Evolutionary conservation across 2,888 invertebrate genomes (phyloP), one percentile per base, ranked within the genome.

Genomic region (Trissoscelio sp.): DNA sequence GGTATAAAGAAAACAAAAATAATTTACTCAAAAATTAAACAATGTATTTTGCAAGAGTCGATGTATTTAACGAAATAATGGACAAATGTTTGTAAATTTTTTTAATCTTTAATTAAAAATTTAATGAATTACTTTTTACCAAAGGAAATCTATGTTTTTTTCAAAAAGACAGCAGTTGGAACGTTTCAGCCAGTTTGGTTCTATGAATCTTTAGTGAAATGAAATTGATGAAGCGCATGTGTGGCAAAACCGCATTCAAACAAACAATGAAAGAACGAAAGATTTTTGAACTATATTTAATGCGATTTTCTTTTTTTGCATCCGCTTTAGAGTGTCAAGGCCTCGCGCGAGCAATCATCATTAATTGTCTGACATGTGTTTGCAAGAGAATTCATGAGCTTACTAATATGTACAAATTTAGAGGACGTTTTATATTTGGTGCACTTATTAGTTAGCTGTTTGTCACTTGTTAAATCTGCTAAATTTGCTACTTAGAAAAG

Each of bases 331-430:
- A 81, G 79, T 83, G 69, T 77, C 72, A 69, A 81, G 74, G 82
- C 79, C 66, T 82, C 62, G 74, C 73, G 82, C 79, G 79, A 82
- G 79, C 79, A 82, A 79, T 69, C 79, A 82, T 82, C 82, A 82
- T 82, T 79, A 79, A 82, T 82, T 79, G 82, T 82, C 73, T 79
- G 82, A 79, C 73, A 72, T 82, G 79, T 82, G 82, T 82, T 82
- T 79, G 82, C 82, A 64, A 82, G 62, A 79, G 14, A 75, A 62
- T 60, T 79, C 82, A 82, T 79, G 20, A 82, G 79, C 82, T 82
- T 82, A 82, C 82, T 82, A 82, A 79, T 82, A 82, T 64, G 55
- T 79, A 72, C 51, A 69, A 82, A 62, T 73, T 77, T 64, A 72
- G 67, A 79, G 75, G 57, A 70, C 46, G 48, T 81, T 81, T 67